Evolutionary conservation across 2,113 vertebrate species (phyloP).

Genomic region (Tichodroma muraria): DNA sequence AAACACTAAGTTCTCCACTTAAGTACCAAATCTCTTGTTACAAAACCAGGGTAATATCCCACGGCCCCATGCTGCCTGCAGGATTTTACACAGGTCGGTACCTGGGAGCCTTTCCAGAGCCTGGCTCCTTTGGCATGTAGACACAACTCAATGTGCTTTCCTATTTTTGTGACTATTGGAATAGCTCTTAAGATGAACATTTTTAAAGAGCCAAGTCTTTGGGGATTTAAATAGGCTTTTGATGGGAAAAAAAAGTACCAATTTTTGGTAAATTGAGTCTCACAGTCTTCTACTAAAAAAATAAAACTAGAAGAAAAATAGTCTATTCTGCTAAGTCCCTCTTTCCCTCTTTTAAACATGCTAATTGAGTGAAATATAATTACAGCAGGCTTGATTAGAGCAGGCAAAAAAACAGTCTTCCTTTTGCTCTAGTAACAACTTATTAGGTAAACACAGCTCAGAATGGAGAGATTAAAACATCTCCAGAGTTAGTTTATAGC

Average conservation of each 20-base stretch:
- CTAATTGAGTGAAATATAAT: constrained; percentile 46
- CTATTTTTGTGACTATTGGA: constrained; percentile 20
- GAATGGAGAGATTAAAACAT: constrained; percentile 46
- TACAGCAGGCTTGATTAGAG: constrained; percentile 6
- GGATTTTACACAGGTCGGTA: neutral
- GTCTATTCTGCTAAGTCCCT: neutral
- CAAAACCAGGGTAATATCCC: neutral
- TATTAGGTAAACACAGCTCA: constrained; percentile 53
- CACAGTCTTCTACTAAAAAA: constrained; percentile 2
- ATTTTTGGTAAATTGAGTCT: constrained; percentile 31
- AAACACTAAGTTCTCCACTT: constrained; percentile 63
- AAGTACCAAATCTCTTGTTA: constrained; percentile 66
- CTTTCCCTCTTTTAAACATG: constrained; percentile 8
- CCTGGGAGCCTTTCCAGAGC: neutral
- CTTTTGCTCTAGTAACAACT: constrained; percentile 26
- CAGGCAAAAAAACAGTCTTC: neutral
- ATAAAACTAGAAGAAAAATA: neutral
- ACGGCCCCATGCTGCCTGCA: neutral
- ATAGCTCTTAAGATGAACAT: neutral
- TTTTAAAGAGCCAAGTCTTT: neutral
- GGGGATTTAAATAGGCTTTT: constrained; percentile 25
- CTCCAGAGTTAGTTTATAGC: constrained; percentile 56
- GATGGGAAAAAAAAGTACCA: neutral
- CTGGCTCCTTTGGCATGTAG: neutral
- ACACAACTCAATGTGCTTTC: neutral